These are phyloP conservation scores for Nymphalis c-album DNA, from an alignment of 2,888 invertebrate species.

Conservation along the genomic window DNA sequence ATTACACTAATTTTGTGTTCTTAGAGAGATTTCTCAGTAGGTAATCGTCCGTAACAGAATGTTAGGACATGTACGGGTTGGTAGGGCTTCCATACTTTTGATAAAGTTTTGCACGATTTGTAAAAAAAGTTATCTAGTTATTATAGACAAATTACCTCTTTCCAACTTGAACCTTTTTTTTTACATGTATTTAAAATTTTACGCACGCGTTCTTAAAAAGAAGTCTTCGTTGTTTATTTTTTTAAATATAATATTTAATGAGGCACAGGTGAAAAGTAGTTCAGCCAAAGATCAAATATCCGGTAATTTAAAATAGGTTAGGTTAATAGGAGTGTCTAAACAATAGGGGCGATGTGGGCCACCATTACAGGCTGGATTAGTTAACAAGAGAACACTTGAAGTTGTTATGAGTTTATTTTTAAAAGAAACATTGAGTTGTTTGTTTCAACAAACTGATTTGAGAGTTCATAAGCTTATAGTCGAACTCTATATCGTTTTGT, in stretches of 20 bases:
- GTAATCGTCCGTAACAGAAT: no score
- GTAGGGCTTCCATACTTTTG: no score
- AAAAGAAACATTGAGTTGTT: conserved; percentile 18
- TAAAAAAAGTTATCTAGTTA: no score
- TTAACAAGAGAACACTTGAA: conserved; percentile 32
- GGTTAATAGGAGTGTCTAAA: not conserved
- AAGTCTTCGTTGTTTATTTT: not conserved
- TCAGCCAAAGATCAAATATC: not conserved
- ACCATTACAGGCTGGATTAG: conserved; percentile 16
- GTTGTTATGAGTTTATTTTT: conserved; percentile 43
- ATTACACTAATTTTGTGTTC: no score
- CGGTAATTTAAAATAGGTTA: conserved; percentile 13
- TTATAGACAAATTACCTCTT: no score
- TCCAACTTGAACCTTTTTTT: no score
- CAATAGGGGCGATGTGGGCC: conserved; percentile 21
- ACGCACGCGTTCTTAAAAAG: not conserved
- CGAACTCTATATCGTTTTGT: not conserved
- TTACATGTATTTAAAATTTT: no score
- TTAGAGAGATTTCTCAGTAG: no score
- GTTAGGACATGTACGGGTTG: no score
- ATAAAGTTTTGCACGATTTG: no score
- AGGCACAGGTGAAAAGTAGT: not conserved
- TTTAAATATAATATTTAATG: not conserved
- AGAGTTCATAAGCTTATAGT: conserved; percentile 1
- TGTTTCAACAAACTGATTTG: conserved; percentile 8